These are phyloP conservation scores for Diplolepis rosae DNA, from an alignment of 2,888 invertebrate genomes.

Conservation along the genomic window DNA sequence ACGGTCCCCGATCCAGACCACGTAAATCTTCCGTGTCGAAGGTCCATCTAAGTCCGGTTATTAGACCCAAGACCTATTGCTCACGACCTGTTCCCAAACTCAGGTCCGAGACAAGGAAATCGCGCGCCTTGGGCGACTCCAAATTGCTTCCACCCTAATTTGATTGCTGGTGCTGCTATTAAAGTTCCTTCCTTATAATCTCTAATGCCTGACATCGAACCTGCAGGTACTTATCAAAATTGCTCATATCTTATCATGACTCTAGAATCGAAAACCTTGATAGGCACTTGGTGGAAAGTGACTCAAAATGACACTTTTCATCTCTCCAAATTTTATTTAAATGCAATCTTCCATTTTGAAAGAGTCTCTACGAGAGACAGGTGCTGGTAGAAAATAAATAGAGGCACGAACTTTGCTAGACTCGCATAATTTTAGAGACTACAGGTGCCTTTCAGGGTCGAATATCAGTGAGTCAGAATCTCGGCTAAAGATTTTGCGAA, in stretches of 20 bases:
- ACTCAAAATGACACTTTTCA: too few species aligned
- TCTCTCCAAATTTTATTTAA: too few species aligned
- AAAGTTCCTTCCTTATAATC: neutral
- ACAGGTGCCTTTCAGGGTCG: neutral
- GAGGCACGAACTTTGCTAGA: neutral
- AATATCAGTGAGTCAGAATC: neutral
- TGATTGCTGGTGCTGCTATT: neutral
- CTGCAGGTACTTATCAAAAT: neutral
- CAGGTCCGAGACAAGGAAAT: neutral
- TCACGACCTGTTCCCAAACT: neutral
- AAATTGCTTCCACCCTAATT: neutral
- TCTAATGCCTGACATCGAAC: neutral
- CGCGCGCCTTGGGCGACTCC: neutral
- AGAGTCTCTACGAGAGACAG: neutral
- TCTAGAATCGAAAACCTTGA: too few species aligned
- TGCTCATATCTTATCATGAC: too few species aligned
- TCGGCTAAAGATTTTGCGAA: neutral
- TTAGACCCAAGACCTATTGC: neutral
- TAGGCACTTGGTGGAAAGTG: too few species aligned
- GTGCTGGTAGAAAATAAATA: neutral
- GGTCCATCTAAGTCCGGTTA: constrained; percentile 12
- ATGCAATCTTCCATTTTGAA: neutral
- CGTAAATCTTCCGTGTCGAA: constrained; percentile 5
- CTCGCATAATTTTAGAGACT: neutral
- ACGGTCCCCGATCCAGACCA: constrained; percentile 51